Evolutionary conservation across 2,888 invertebrate genomes (phyloP), one percentile per base, ranked within the genome.

Genomic region (Microchrysa polita): DNA sequence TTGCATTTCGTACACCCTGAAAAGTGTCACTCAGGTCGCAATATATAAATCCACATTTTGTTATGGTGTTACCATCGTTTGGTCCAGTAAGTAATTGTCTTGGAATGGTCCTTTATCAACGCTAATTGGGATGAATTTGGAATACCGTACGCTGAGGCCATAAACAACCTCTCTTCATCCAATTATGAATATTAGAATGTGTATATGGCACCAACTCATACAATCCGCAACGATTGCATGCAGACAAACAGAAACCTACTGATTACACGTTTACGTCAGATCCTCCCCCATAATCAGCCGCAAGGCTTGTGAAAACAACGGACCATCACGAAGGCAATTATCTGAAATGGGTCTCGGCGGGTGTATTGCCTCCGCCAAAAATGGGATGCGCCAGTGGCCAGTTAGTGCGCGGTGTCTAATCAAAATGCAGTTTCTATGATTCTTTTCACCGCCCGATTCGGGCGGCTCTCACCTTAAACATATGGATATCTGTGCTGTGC

Each of bases 301-400:
- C 18, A 12, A 40, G 61, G 61, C 40, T 12, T n/a, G n/a, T n/a
- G 48, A 48, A 48, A n/a, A 48, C 16, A 18, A n/a, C n/a, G n/a
- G n/a, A n/a, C n/a, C n/a, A 18, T 61, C 61, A 61, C 61, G 40
- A 61, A 61, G 12, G 59, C 34, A 61, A 40, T 61, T 61, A 34
- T 18, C 23, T 2, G 40, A 61, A 61, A 61, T 40, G 40, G 23
- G 61, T 40, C 18, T 18, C 40, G 12, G 23, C n/a, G n/a, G n/a
- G n/a, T n/a, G 23, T 23, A 23, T 23, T 14, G 23, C 14, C 23
- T 59, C 59, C 59, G 23, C 14, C 59, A 9, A 59, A 9, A 14
- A 22, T 23, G 23, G n/a, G 23, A 61, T 40, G 61, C 5, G 40
- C 40, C 34, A 14, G 5, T 40, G 1, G 40, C 40, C 34, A 14